These are phyloP conservation scores for Drosophila ohnishii DNA, from an alignment of 1,140 invertebrate genomes.

Conservation along the genomic window DNA sequence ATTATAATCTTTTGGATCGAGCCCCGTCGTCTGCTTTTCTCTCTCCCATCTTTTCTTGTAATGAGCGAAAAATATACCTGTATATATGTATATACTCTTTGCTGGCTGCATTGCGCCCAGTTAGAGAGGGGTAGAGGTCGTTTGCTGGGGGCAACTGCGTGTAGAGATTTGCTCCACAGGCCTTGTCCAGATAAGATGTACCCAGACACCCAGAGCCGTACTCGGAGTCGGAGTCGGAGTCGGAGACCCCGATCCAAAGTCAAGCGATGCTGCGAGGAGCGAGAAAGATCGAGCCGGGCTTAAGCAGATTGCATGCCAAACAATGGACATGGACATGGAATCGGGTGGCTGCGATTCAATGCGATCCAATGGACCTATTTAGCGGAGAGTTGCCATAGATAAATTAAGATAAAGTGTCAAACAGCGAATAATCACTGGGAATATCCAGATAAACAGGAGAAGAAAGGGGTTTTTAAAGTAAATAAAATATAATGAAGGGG, in stretches of 20 bases:
- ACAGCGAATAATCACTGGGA: constrained; percentile 11
- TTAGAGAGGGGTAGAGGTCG: constrained; percentile 56
- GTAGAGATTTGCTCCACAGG: constrained; percentile 74
- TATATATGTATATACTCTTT: constrained; percentile 8
- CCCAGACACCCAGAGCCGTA: constrained; percentile 27
- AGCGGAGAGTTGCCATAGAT: constrained; percentile 24
- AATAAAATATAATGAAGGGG: neutral
- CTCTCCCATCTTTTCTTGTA: constrained; percentile 55
- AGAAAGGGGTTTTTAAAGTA: neutral
- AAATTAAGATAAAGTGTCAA: constrained; percentile 36
- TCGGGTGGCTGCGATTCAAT: constrained; percentile 19
- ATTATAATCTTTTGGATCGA: constrained; percentile 77
- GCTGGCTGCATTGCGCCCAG: constrained; percentile 10
- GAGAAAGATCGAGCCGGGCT: constrained; percentile 35
- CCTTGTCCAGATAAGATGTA: constrained; percentile 69
- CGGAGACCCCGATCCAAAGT: constrained; percentile 19
- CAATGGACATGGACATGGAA: constrained; percentile 56
- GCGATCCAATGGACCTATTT: constrained; percentile 28
- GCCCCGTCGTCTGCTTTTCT: constrained; percentile 29
- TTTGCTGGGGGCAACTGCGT: constrained; percentile 73
- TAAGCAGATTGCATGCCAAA: constrained; percentile 56
- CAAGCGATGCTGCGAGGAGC: constrained; percentile 36
- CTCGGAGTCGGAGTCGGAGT: neutral
- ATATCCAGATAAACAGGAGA: neutral
- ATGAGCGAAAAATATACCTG: constrained; percentile 66